Percentiles rank a stretch among this genome's conserved stretches.
Evolutionary conservation across 2,888 invertebrate genomes (phyloP).

Genomic region (Prionchulus punctatus): DNA sequence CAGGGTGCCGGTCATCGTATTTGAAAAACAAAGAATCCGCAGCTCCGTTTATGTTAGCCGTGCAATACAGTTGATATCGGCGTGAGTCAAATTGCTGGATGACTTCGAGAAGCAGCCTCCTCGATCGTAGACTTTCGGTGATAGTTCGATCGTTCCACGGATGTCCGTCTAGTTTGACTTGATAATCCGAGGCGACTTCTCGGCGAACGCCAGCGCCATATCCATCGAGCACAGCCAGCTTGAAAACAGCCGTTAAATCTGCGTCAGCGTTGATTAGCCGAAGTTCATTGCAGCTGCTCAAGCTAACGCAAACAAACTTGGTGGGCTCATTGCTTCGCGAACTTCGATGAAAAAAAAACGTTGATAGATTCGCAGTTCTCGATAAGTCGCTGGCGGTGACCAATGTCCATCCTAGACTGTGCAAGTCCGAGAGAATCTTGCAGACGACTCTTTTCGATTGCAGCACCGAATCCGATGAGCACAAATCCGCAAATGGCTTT

Average conservation of each 20-base stretch:
- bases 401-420: constrained; percentile 9
- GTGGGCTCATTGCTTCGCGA: not conserved
- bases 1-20: too few relatives aligned
- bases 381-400: constrained; percentile 5
- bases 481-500: not conserved
- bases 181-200: not conserved
- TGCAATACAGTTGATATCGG: constrained; percentile 3
- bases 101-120: constrained; percentile 11
- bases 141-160: constrained; percentile 3
- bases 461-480: not conserved
- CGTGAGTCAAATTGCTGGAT: constrained; percentile 8
- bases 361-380: constrained; percentile 5
- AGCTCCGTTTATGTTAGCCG: constrained; percentile 14
- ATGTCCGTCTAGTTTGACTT: constrained; percentile 8
- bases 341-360: constrained; percentile 11
- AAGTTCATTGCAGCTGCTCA: constrained; percentile 11
- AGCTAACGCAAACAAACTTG: constrained; percentile 8
- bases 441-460: not conserved
- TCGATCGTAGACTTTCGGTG: constrained; percentile 4
- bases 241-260: not conserved
- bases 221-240: not conserved
- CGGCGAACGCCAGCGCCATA: not conserved
- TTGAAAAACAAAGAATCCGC: constrained; percentile 14
- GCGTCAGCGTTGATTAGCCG: constrained; percentile 11
- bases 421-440: not conserved